phyloP scores from a whole-genome alignment of 1,140 invertebrate species.

The Polyergus mexicanus region DNA sequence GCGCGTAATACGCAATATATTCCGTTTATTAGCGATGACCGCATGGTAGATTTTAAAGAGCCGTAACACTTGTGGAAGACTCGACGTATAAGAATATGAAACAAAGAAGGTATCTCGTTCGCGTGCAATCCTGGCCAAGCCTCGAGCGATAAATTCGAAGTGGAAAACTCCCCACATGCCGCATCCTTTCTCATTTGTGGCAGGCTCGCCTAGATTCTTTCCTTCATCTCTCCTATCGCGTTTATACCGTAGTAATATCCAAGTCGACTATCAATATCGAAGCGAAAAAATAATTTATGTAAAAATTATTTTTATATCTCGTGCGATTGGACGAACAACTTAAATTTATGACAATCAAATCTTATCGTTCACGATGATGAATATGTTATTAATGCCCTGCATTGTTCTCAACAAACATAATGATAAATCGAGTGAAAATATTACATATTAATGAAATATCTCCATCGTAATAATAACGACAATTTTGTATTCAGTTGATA shows the following conservation, averaged over 20 bases:
- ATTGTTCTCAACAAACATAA: conserved; percentile 33
- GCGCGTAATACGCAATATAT: not conserved
- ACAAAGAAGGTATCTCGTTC: not conserved
- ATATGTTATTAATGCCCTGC: not conserved
- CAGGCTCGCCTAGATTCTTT: conserved; percentile 56
- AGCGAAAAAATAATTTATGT: not conserved
- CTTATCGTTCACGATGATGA: not conserved
- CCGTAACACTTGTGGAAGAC: not conserved
- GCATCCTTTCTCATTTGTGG: conserved; percentile 24
- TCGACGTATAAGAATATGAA: not conserved
- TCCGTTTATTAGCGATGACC: not conserved
- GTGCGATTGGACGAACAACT: conserved; percentile 41
- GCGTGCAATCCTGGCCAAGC: not conserved
- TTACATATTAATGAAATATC: conserved; percentile 23
- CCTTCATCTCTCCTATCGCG: conserved; percentile 42
- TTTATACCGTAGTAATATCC: conserved; percentile 21
- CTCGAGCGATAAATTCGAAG: not conserved
- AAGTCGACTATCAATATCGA: not conserved
- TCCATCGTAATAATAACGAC: not conserved
- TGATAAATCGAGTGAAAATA: not conserved
- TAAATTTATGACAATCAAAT: not conserved
- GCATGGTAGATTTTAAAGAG: too few species aligned
- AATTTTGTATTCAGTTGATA: conserved; percentile 8
- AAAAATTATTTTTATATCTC: conserved; percentile 6
- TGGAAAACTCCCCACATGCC: conserved; percentile 59